Conservation (phyloP, 2,113 vertebrate genomes). For the Petromus typicus region DNA sequence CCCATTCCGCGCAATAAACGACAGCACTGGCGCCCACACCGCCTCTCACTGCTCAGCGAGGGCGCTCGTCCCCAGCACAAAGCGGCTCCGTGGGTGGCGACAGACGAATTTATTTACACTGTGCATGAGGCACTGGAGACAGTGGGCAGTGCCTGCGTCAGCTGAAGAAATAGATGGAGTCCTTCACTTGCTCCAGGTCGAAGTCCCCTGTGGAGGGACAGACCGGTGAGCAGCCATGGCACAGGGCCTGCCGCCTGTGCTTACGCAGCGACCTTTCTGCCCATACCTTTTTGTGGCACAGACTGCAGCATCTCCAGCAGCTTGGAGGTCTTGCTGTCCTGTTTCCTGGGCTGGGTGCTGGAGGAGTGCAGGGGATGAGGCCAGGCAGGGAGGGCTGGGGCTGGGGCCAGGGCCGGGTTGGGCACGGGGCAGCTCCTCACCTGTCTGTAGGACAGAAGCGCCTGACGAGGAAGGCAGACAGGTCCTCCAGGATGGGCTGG, state of each 20-base stretch:
- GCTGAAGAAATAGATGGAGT: constrained; percentile 97
- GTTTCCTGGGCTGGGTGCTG: background rate
- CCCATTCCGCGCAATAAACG: constrained; percentile 95
- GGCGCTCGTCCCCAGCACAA: accelerated
- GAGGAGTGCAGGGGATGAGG: background rate
- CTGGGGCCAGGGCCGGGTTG: too few species aligned
- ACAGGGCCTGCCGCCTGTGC: background rate
- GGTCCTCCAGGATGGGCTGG: constrained; percentile 93
- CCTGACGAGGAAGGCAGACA: constrained; percentile 91
- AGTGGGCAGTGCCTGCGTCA: constrained; percentile 81
- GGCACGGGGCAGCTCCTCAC: constrained; percentile 77
- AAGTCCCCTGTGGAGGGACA: constrained; percentile 88
- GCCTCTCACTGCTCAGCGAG: background rate
- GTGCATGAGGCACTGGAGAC: background rate
- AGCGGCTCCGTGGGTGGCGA: background rate
- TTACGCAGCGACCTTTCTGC: background rate
- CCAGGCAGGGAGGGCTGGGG: accelerated
- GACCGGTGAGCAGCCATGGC: background rate
- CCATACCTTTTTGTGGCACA: constrained; percentile 92
- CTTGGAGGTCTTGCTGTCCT: background rate
- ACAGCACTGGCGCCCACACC: constrained; percentile 89
- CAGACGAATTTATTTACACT: constrained; percentile 85
- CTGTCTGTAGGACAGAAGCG: constrained; percentile 88
- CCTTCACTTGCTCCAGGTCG: constrained; percentile 92
- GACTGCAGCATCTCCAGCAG: constrained; percentile 87